Base-by-base conservation (phyloP, 1,140 invertebrate genomes). In the Drosophila kurseongensis region DNA sequence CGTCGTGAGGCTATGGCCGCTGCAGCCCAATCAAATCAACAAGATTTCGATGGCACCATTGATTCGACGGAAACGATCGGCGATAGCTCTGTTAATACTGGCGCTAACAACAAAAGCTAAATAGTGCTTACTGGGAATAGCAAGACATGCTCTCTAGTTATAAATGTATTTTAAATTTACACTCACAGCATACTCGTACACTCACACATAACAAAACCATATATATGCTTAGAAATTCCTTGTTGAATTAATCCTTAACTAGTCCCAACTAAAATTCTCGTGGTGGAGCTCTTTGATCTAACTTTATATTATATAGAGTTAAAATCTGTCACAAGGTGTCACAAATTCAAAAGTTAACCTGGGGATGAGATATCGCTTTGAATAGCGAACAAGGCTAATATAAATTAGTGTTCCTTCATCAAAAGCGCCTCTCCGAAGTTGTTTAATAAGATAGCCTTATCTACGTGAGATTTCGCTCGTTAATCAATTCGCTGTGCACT, bases 1-100 rank as follows among this genome's bases (percentile, higher is more conserved):
- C 90, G 92, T 14, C 91, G 90, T 47, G 80, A 83, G 29, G 95
- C 95, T 8, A 94, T 96, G 94, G 93, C 94, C 58, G 93, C 93
- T 14, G 92, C 90, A 8, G 48, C 59, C 23, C 93, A 83, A 35
- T 10, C 13, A 35, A 68, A 57, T 68, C 66, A 65, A 48, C 48
- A 60, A 23, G 61, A 55, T 44, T 62, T 57, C 66, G 82, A 71
- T 78, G 55, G n/a, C 50, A 48, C 23, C 41, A 36, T 16, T 9
- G 57, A 62, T 27, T 13, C 38, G 13, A 55, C 57, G 8, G 54
- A 47, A 16, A 42, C 40, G 41, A 71, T 77, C 18, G 76, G 54
- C 55, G 84, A 89, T 52, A 74, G 32, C 59, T 61, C 59, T 58
- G 16, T 10, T 7, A 82, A 63, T 18, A 58, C 61, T 52, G 77